Evolutionary conservation across 2,113 vertebrate species (phyloP), one percentile per base, ranked within the genome.

Genomic region (Pedionomus torquatus): DNA sequence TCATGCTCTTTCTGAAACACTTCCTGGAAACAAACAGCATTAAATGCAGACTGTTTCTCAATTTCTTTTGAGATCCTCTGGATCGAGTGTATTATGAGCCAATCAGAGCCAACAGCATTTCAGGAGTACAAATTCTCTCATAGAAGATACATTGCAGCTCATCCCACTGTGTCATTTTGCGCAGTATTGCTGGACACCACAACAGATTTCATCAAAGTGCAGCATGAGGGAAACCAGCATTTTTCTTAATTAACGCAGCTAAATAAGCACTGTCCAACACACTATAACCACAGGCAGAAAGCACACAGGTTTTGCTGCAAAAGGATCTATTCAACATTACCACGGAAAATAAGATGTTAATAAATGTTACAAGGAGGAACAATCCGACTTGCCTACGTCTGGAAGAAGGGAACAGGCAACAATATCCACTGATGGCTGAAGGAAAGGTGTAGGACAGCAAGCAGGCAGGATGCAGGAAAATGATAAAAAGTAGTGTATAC

Each of bases 1-100:
- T 98, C 97, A 8, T 99, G 99, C 65, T 99, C 99, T 80, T 91
- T 98, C 15, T 93, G 98, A 96, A 99, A 99, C 91, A 99, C 98
- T 70, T 99, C 99, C 99, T 99, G 93, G 70, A 88, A 94, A 60
- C 41, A 89, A 90, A 80, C 28, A 86, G 33, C 14, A 54, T 55
- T 49, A 81, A 4, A 83, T 23, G 43, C 30, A 86, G 26, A 12
- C 55, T 41, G 10, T 33, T 80, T 15, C 46, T 68, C 28, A 19
- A 9, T 39, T 66, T 74, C 49, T 81, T 79, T 64, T 8, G 46
- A 70, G 23, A 80, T 30, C 19, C 37, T 46, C 37, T 71, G 51
- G 43, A 63, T 68, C 28, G 54, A 70, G 16, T 20, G 13, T 21
- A 35, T 66, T 74, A 74, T 1, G 6, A 83, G 26, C 30, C 26